phyloP scores from a whole-genome alignment of 2,888 invertebrate species.

The Coelopa pilipes region DNA sequence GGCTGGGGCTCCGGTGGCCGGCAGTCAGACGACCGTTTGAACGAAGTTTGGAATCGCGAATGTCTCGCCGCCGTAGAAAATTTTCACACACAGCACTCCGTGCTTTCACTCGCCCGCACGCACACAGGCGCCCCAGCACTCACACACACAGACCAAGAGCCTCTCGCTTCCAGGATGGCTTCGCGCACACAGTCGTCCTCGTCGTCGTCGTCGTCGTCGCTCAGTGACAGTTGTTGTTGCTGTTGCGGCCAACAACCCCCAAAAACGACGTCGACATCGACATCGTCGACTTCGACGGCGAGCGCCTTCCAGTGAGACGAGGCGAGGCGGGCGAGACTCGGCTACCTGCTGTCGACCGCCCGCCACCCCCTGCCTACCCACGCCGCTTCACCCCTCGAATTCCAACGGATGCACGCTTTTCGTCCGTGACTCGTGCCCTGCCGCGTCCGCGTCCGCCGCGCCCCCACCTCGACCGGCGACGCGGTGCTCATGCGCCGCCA shows the following conservation, averaged over 20 bases:
- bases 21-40: conserved; percentile 61
- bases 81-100: conserved; percentile 24
- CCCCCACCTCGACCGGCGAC: not conserved
- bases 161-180: not conserved
- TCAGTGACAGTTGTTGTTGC: too few relatives aligned
- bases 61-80: conserved; percentile 45
- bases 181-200: too few relatives aligned
- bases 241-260: conserved; percentile 22
- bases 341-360: not conserved
- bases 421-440: not conserved
- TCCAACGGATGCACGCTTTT: conserved; percentile 11
- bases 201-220: conserved; percentile 7
- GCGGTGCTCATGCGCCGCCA: conserved; percentile 6
- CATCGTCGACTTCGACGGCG: not conserved
- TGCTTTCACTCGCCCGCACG: conserved; percentile 16
- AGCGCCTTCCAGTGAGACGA: not conserved
- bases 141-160: not conserved
- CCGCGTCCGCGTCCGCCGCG: not conserved
- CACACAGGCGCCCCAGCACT: not conserved
- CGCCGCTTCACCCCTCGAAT: not conserved
- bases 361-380: not conserved
- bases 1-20: too few relatives aligned
- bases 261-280: not conserved
- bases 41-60: conserved; percentile 59
- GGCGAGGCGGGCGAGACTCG: not conserved